Conservation (phyloP, 2,113 vertebrate species). For the Brevimyrus niger region DNA sequence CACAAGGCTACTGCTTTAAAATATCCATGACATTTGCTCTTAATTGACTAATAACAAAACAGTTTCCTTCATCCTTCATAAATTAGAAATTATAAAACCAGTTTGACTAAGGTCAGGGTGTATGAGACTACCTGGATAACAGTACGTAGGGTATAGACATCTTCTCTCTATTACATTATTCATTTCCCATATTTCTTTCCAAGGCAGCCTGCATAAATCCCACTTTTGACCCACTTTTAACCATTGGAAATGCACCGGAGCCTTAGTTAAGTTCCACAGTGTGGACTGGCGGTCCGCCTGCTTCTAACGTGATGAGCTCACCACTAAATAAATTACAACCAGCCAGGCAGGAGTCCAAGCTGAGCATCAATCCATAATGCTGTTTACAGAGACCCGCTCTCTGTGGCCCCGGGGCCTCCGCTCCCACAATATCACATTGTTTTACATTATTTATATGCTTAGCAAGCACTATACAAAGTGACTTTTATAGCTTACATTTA, state of each 20-base stretch:
- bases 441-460: slow-evolving; percentile 7
- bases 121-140: not conserved
- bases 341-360: not conserved
- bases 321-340: slow-evolving; percentile 4
- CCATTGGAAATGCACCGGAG: not conserved
- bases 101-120: not conserved
- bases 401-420: not conserved
- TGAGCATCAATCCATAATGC: slow-evolving; percentile 16
- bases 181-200: not conserved
- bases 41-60: not conserved
- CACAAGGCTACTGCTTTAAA: not conserved
- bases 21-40: not conserved
- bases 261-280: not conserved
- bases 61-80: not conserved
- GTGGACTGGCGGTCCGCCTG: not conserved
- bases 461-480: not conserved
- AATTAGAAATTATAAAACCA: not conserved
- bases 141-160: not conserved
- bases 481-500: not conserved
- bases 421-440: not conserved
- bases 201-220: not conserved
- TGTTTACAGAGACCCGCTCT: slow-evolving; percentile 2
- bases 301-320: not conserved
- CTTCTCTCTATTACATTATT: not conserved
- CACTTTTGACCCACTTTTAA: not conserved